phyloP scores from a whole-genome alignment of 1,140 invertebrate genomes.

The Paraescarpia echinospica region DNA sequence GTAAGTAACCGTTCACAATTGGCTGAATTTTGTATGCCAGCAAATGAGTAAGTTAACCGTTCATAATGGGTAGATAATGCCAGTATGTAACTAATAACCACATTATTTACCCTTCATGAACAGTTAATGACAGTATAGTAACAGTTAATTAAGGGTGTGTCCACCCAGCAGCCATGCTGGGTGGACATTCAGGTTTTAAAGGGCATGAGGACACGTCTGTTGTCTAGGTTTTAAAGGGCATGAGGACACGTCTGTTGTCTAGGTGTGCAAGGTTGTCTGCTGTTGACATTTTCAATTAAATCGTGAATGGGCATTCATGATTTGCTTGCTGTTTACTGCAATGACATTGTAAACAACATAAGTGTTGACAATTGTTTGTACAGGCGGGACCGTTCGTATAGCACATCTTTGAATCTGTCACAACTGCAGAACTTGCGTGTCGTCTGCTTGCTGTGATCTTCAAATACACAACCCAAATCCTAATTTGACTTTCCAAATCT shows the following conservation, averaged over 20 bases:
- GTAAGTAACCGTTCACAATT: neutral
- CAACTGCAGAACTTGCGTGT: neutral
- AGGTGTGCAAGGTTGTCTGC: neutral
- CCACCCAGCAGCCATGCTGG: neutral
- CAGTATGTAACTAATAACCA: neutral
- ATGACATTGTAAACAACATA: neutral
- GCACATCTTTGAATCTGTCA: neutral
- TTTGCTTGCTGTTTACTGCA: neutral
- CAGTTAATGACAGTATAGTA: too few species aligned
- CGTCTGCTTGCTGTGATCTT: neutral
- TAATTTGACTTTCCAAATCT: neutral
- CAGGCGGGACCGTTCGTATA: neutral
- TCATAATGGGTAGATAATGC: neutral
- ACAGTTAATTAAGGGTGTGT: neutral
- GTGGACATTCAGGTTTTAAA: neutral
- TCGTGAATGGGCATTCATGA: neutral
- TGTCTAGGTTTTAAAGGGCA: neutral
- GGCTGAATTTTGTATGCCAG: neutral
- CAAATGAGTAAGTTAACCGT: too few species aligned
- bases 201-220: neutral
- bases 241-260: neutral
- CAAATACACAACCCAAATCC: neutral
- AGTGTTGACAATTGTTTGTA: neutral
- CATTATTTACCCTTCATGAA: too few species aligned
- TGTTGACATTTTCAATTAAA: neutral